These are phyloP conservation scores for Stratiolaelaps scimitus DNA, from an alignment of 1,140 invertebrate species.

Conservation along the genomic window DNA sequence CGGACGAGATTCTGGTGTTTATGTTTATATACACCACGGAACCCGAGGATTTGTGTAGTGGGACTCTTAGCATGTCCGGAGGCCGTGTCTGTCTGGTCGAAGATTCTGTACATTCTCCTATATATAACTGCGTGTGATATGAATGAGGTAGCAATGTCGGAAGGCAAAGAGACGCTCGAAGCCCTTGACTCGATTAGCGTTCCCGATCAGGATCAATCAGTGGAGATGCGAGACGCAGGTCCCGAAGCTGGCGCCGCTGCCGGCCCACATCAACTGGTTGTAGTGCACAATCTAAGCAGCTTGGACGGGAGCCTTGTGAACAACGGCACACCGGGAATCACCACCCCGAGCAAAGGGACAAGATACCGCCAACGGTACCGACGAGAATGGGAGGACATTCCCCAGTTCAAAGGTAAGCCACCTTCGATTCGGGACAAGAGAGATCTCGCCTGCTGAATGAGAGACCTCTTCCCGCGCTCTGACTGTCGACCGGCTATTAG, in stretches of 20 bases:
- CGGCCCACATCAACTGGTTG: conserved; percentile 11
- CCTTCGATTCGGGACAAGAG: conserved; percentile 1
- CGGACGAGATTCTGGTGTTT: too few relatives aligned
- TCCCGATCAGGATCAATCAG: background rate
- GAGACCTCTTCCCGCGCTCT: too few relatives aligned
- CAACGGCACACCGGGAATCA: conserved; percentile 5
- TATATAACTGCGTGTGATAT: too few relatives aligned
- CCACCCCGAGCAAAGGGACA: background rate
- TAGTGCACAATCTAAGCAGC: conserved; percentile 21
- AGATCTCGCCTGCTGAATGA: background rate
- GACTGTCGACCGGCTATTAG: too few relatives aligned
- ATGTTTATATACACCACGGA: too few relatives aligned
- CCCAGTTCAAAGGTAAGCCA: conserved; percentile 22
- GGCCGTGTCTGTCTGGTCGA: too few relatives aligned
- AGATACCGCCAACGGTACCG: conserved; percentile 26
- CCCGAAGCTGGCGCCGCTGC: background rate
- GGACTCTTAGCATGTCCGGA: too few relatives aligned
- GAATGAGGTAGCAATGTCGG: conserved; percentile 7
- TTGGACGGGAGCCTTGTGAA: conserved; percentile 19
- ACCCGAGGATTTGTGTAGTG: too few relatives aligned
- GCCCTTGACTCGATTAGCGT: conserved; percentile 10
- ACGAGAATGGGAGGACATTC: conserved; percentile 27
- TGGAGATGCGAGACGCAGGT: conserved; percentile 10
- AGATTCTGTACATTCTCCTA: too few relatives aligned
- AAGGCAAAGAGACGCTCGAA: conserved; percentile 22